Conservation (phyloP, 2,888 invertebrate genomes). For the Polydrusus cervinus region DNA sequence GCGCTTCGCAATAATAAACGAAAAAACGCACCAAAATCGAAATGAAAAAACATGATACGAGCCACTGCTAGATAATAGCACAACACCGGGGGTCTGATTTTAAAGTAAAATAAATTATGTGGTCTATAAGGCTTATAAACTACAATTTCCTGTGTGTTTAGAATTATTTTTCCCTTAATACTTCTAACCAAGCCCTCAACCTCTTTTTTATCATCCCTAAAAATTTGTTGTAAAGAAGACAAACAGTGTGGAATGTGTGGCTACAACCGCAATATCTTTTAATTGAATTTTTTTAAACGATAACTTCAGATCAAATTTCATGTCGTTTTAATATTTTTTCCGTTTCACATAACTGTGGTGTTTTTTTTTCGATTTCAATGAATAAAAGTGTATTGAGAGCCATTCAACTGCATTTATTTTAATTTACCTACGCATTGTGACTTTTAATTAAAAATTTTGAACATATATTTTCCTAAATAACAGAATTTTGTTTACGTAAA, state of each 20-base stretch:
- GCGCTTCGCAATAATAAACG: too few relatives aligned
- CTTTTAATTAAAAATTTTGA: conserved; percentile 32
- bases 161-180: too few relatives aligned
- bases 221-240: background rate
- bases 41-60: too few relatives aligned
- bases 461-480: conserved; percentile 20
- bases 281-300: conserved; percentile 14
- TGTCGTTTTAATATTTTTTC: background rate
- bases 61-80: too few relatives aligned
- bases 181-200: too few relatives aligned
- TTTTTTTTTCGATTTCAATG: conserved; percentile 1
- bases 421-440: conserved; percentile 34
- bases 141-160: too few relatives aligned
- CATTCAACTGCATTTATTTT: conserved; percentile 33
- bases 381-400: conserved; percentile 28
- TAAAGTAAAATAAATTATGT: too few relatives aligned
- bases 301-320: conserved; percentile 4
- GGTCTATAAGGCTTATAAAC: too few relatives aligned
- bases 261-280: background rate
- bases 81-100: too few relatives aligned
- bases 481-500: conserved; percentile 14
- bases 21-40: too few relatives aligned
- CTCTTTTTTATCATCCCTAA: background rate
- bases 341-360: background rate
- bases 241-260: background rate